Base-by-base conservation (phyloP, 2,797 vertebrate genomes). In the Coracias cyanogaster region DNA sequence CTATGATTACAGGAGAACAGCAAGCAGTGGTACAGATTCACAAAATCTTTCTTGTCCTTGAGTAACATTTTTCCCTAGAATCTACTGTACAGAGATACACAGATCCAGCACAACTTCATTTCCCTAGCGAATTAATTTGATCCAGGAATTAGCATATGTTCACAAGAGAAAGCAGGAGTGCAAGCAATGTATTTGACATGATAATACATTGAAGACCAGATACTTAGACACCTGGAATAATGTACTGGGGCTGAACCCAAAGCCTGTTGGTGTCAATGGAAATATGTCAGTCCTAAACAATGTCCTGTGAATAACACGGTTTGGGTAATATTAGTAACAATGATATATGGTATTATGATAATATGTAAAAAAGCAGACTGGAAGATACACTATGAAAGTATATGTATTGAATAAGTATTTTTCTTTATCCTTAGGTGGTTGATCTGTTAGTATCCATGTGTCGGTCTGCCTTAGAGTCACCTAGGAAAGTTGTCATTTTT, bases 361-460 rank as follows among this genome's bases (percentile, higher is more conserved):
- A 82, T 11, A 2, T 51, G 12, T 76, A n/a, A 70, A 82, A 72
- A 73, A 18, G 1, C 12, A 70, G 28, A 46, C 4, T 52, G 22
- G 22, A 70, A 52, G 19, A 65, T 76, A 43, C 10, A 60, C 5
- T 49, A 33, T n/a, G 33, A 85, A 70, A 45, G 14, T 37, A 86
- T 21, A 41, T 77, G 26, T 33, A 55, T 33, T 60, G 5, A 66
- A 67, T 62, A 57, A 20, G 48, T 54, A 58, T 69, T 77, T 92
- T 71, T 71, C 26, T 89, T 74, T 82, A 15, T 91, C 93, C 86
- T 26, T 87, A 99, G 99, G 99, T 99, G 93, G 99, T 99, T 80
- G 99, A 99, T 97, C 96, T 99, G 5, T 95, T 99, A 57, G 98
- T 99, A 64, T 99, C 99, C 58, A 99, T 99, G 99, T 99, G 99